Conservation (phyloP, 2,888 invertebrate species). For the Scaptomyza caliginosa region DNA sequence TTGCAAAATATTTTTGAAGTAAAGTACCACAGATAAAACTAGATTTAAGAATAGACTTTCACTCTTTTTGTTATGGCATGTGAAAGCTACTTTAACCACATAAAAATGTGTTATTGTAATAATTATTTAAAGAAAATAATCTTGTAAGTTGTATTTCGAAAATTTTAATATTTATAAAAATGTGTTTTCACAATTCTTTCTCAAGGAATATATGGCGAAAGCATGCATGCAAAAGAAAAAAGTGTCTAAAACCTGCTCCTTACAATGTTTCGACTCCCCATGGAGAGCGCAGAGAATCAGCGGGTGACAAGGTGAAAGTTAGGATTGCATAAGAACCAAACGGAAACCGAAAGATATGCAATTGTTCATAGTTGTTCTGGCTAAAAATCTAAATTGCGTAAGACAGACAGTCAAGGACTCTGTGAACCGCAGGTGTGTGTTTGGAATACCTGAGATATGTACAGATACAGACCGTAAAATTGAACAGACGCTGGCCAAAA, state of each 20-base stretch:
- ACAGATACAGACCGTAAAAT: constrained; percentile 33
- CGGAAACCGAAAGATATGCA: constrained; percentile 26
- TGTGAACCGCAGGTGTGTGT: constrained; percentile 43
- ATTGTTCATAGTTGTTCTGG: constrained; percentile 33
- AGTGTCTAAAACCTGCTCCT: constrained; percentile 19
- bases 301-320: constrained; percentile 66
- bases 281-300: constrained; percentile 24
- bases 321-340: constrained; percentile 60
- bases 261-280: constrained; percentile 25
- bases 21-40: not conserved
- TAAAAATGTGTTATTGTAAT: not conserved
- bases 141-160: too few species aligned
- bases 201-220: too few species aligned
- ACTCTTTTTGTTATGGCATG: not conserved
- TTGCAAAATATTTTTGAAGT: not conserved
- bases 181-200: not conserved
- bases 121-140: too few species aligned
- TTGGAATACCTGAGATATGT: constrained; percentile 37
- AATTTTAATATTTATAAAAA: not conserved
- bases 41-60: constrained; percentile 17
- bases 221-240: not conserved
- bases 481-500: constrained; percentile 43
- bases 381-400: constrained; percentile 43
- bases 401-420: constrained; percentile 32
- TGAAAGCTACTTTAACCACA: not conserved